Conservation (phyloP, 2,888 invertebrate genomes). For the Amitus sp. region DNA sequence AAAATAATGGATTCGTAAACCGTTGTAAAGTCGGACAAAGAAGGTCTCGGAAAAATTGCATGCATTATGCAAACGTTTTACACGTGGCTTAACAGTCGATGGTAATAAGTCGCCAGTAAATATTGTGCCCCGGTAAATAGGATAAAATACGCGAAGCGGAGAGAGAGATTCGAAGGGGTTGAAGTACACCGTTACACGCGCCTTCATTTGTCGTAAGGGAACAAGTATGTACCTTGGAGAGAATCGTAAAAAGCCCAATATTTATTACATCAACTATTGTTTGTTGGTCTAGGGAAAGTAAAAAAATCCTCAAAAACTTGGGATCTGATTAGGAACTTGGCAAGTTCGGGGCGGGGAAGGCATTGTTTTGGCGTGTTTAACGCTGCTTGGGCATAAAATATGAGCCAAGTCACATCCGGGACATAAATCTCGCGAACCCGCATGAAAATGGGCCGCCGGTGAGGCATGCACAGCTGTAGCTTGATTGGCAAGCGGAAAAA, state of each 20-base stretch:
- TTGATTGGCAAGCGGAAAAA: slow-evolving; percentile 35
- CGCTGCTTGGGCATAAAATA: slow-evolving; percentile 60
- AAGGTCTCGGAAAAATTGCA: slow-evolving; percentile 26
- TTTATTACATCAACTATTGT: neutral
- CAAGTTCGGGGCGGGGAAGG: slow-evolving; percentile 16
- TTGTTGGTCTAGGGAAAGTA: neutral
- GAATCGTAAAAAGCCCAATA: neutral
- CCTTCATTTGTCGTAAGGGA: slow-evolving; percentile 29
- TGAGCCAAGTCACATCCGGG: slow-evolving; percentile 60
- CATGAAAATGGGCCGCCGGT: slow-evolving; percentile 31
- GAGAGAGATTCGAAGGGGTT: slow-evolving; percentile 48
- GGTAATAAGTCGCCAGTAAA: slow-evolving; percentile 60
- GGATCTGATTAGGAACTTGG: no score
- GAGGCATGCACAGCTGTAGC: slow-evolving; percentile 28
- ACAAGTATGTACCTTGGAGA: slow-evolving; percentile 15
- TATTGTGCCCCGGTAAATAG: slow-evolving; percentile 59
- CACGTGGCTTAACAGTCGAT: slow-evolving; percentile 59
- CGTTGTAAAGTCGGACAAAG: slow-evolving; percentile 16
- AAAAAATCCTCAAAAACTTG: neutral
- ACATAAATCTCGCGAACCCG: slow-evolving; percentile 59
- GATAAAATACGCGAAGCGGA: slow-evolving; percentile 44
- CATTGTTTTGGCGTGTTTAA: slow-evolving; percentile 38
- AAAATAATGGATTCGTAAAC: neutral
- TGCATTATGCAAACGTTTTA: slow-evolving; percentile 50
- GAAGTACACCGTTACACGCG: slow-evolving; percentile 29